Base-by-base conservation (phyloP, 1,140 invertebrate species). In the Dendroctonus ponderosae region DNA sequence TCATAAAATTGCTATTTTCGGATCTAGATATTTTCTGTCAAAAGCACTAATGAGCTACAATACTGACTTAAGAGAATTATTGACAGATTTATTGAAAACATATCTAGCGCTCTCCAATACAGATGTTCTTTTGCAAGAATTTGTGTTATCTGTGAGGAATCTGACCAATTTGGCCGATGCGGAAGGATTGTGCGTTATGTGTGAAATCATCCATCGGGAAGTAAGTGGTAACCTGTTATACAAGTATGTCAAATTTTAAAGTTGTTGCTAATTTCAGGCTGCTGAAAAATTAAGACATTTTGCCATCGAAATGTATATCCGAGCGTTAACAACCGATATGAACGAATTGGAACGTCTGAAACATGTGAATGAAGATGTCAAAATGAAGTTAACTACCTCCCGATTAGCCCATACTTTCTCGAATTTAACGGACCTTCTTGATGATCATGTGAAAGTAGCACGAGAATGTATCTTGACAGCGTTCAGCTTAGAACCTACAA, bases 311-410 rank as follows among this genome's bases (percentile, higher is more conserved):
- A 73, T 91, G 14, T 90, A 89, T 73, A 87, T 91, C 26, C 82
- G 86, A 61, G 89, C 87, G 0, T 81, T 91, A 57, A 89, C 87
- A 5, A 84, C 85, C 6, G 89, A 91, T 71, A 87, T 91, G 84
- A 92, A 91, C 71, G 86, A 88, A 73, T 73, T 91, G 70, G 88
- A 91, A 74, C 84, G 81, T 65, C 84, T 86, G 43, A 90, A 90
- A 77, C 71, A 67, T 49, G 75, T 79, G 1, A 83, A 83, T 15
- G 76, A 86, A 61, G 79, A 80, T 46, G 81, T 82, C 15, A 82
- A 82, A 71, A 80, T 82, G 14, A 75, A 78, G 15, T 82, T 83
- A 68, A 82, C 80, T 4, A 83, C 83, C 42, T 80, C 81, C 50
- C 79, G 80, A 52, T 73, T 88, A 59, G 82, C 85, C 56, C 74